A percentile compares a stretch with the other conserved stretches of the same genome.
These are phyloP conservation scores for Protomyctophum bolini DNA, from an alignment of 2,113 vertebrate genomes.

Conservation along the genomic window DNA sequence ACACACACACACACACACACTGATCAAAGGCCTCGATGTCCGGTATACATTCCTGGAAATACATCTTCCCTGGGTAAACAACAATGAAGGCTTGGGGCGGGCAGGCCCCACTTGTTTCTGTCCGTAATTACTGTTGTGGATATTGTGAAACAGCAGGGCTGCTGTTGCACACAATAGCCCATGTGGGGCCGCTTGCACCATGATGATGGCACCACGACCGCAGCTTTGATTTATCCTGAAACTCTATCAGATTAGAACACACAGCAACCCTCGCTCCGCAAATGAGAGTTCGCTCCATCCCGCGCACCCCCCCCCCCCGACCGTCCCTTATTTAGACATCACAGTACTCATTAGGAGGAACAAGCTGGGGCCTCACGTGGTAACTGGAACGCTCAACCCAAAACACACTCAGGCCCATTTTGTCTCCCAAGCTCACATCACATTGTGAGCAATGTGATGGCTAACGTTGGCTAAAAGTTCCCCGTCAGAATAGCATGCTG, in stretches of 20 bases:
- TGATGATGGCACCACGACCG: slow-evolving; percentile 22
- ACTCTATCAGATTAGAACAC: slow-evolving; percentile 50
- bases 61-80: slow-evolving; percentile 33
- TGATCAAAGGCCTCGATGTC: slow-evolving; percentile 48
- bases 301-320: neutral
- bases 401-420: no score
- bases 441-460: no score
- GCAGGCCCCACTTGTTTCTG: slow-evolving; percentile 43
- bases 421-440: no score
- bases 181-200: no score
- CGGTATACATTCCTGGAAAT: slow-evolving; percentile 35
- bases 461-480: no score
- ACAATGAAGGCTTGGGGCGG: slow-evolving; percentile 13
- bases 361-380: slow-evolving; percentile 15
- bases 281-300: slow-evolving; percentile 60
- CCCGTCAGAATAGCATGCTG: no score
- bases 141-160: slow-evolving; percentile 42
- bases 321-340: slow-evolving; percentile 61
- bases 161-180: slow-evolving; percentile 38
- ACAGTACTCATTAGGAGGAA: slow-evolving; percentile 58
- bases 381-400: no score
- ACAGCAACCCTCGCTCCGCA: slow-evolving; percentile 49
- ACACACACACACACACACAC: neutral
- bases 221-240: slow-evolving; percentile 65
- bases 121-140: slow-evolving; percentile 69